Conservation (phyloP, 2,797 vertebrate species). For the Phoebastria nigripes region DNA sequence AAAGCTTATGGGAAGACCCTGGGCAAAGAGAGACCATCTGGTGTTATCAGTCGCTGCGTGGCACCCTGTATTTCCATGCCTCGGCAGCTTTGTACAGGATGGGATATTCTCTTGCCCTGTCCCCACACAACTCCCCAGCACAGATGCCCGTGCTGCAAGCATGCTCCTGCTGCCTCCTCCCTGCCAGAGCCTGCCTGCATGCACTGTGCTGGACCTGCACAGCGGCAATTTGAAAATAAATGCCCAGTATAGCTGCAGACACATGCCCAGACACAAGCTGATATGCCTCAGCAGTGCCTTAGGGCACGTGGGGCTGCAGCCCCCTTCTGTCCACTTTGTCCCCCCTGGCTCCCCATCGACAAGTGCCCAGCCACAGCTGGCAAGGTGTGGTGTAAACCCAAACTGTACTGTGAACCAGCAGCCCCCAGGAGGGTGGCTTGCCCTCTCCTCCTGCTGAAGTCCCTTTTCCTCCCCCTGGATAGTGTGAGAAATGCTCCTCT, state of each 20-base stretch:
- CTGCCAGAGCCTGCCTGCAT: neutral
- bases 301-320: neutral
- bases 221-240: neutral
- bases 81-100: neutral
- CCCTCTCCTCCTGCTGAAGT: neutral
- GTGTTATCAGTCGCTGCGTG: accelerated
- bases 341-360: neutral
- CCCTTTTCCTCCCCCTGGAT: neutral
- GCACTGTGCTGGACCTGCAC: neutral
- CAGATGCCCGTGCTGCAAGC: neutral
- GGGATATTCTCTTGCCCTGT: neutral
- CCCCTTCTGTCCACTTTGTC: too few relatives aligned
- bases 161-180: neutral
- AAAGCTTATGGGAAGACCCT: neutral
- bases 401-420: neutral
- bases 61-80: neutral
- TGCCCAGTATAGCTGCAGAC: neutral
- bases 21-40: neutral
- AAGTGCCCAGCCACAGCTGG: neutral
- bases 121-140: neutral
- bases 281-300: neutral
- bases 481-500: neutral
- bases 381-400: neutral
- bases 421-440: neutral
- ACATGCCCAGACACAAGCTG: too few relatives aligned